A percentile compares a stretch with the other conserved stretches of the same genome.
Conservation (phyloP, 2,113 vertebrate genomes). For the Gyps fulvus region DNA sequence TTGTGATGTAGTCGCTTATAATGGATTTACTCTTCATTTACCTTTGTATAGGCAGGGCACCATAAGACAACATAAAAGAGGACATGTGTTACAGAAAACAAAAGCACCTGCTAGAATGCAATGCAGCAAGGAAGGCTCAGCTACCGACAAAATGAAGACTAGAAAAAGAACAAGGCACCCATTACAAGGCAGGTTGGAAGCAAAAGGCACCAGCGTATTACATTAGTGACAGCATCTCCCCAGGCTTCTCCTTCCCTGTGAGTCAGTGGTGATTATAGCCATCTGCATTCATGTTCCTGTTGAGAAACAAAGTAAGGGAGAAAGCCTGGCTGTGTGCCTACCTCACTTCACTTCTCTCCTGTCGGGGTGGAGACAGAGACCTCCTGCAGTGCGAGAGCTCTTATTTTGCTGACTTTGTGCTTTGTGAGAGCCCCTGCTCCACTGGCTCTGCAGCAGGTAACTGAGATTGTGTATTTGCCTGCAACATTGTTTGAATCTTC, state of each 20-base stretch:
- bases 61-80: not conserved
- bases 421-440: not conserved
- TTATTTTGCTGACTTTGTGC: not conserved
- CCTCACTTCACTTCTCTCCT: not conserved
- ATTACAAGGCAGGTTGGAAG: not conserved
- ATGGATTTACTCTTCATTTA: not conserved
- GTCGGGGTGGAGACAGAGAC: not conserved
- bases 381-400: not conserved
- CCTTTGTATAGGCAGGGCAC: not conserved
- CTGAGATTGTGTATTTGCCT: not conserved
- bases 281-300: accelerated
- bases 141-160: not conserved
- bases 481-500: not conserved
- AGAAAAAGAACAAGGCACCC: not conserved
- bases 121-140: not conserved
- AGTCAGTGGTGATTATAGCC: not conserved
- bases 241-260: not conserved
- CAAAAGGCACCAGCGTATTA: not conserved
- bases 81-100: not conserved
- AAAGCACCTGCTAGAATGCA: not conserved
- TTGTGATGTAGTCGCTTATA: not conserved
- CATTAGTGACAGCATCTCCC: not conserved
- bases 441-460: not conserved
- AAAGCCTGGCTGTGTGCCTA: not conserved
- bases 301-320: not conserved